Base-by-base conservation (phyloP, 2,113 vertebrate species). In the Oreotrochilus melanogaster region DNA sequence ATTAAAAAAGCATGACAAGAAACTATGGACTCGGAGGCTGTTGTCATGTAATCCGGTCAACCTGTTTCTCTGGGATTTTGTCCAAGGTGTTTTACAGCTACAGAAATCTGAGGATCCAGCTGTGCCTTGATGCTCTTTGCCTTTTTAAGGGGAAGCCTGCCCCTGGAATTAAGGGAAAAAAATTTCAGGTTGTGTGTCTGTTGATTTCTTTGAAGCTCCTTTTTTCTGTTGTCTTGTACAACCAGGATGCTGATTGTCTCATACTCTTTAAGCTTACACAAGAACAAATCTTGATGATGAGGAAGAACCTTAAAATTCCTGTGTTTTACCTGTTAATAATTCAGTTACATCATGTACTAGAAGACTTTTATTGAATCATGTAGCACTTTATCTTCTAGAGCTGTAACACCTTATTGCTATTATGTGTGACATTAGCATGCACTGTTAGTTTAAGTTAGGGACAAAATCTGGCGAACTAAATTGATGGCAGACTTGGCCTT, bases 351-450 rank as follows among this genome's bases (percentile, higher is more conserved):
- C 39, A 33, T 35, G 47, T 67, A 39, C 14, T 60, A 4, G 35
- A 78, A 64, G 14, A 56, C 25, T 83, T 85, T 85, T 50, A 65
- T 45, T 72, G 57, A 43, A 48, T 93, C 25, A 23, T 27, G 47
- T 51, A 83, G 42, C 47, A 58, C 67, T 73, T 79, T 50, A 45
- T 92, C 71, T 93, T 92, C 58, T 73, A 61, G 58, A 76, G 64
- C 45, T 90, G 1, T 78, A 76, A 85, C 37, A n/a, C 50, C 88
- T 82, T 45, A 66, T 57, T 70, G 43, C 2, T 5, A 62, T 86
- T 83, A 71, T 47, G 4, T 73, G 18, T 79, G 64, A 66, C 64
- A 80, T 76, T 86, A 80, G 66, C 25, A n/a, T 80, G 56, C 27
- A 17, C 45, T 57, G 35, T 61, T 89, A 75, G 61, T 87, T 96